A percentile compares a stretch with the other conserved stretches of the same genome.
These are phyloP conservation scores for Drosophila niveifrons DNA, from an alignment of 2,888 invertebrate genomes.

Conservation along the genomic window DNA sequence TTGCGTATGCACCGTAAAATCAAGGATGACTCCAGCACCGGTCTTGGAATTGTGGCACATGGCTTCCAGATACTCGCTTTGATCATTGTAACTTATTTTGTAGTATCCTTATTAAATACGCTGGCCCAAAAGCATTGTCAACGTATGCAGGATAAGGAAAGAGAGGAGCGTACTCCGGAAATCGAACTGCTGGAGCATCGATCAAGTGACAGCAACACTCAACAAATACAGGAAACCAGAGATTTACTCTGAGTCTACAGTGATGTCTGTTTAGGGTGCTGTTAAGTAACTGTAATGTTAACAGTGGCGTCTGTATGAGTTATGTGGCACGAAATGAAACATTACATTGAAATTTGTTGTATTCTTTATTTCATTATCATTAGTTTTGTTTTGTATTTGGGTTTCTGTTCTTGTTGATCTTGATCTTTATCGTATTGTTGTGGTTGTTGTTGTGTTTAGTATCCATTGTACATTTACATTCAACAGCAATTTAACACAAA, in stretches of 20 bases:
- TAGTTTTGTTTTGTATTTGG: slow-evolving; percentile 50
- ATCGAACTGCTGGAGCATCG: background rate
- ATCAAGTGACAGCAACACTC: background rate
- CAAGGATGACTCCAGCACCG: slow-evolving; percentile 81
- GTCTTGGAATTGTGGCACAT: slow-evolving; percentile 87
- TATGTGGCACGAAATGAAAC: slow-evolving; percentile 21
- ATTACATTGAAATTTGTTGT: slow-evolving; percentile 47
- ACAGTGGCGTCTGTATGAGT: background rate
- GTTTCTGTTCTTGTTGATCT: slow-evolving; percentile 41
- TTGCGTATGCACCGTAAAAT: slow-evolving; percentile 88
- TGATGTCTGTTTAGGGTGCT: background rate
- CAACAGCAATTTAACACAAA: slow-evolving; percentile 86
- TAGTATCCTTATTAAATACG: slow-evolving; percentile 97
- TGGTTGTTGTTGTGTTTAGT: slow-evolving; percentile 50
- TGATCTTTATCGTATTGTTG: slow-evolving; percentile 33
- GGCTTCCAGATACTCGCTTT: slow-evolving; percentile 95
- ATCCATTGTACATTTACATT: slow-evolving; percentile 83
- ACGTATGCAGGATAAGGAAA: slow-evolving; percentile 85
- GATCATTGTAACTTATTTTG: slow-evolving; percentile 96
- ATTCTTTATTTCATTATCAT: slow-evolving; percentile 57
- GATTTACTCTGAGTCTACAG: background rate
- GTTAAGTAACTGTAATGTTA: background rate
- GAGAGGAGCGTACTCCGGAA: background rate
- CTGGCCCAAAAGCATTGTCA: slow-evolving; percentile 96
- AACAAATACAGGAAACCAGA: slow-evolving; percentile 4